Evolutionary conservation across 2,797 vertebrate genomes (phyloP).

Genomic region (Oceanodroma leucorhoa): DNA sequence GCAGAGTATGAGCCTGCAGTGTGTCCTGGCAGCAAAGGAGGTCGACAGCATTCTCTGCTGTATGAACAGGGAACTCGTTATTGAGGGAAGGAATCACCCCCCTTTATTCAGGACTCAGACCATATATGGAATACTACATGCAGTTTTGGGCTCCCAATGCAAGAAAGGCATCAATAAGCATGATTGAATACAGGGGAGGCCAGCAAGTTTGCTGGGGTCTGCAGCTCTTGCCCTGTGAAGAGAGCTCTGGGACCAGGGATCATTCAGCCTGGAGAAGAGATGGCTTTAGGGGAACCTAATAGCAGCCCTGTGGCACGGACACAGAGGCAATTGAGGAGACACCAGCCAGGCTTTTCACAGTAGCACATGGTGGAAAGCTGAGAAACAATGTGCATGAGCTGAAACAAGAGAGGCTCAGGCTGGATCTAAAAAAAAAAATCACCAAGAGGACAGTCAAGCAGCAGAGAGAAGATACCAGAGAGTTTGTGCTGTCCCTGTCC

Average conservation of each 20-base stretch:
- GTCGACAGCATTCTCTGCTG: neutral
- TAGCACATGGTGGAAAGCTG: accelerated
- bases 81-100: neutral
- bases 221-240: neutral
- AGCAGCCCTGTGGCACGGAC: neutral
- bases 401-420: neutral
- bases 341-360: neutral
- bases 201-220: no score
- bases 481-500: neutral
- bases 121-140: neutral
- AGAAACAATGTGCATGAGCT: neutral
- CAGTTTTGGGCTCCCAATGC: neutral
- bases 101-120: neutral
- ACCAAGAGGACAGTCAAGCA: neutral
- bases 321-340: neutral
- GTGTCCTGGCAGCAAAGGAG: neutral
- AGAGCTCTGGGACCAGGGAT: neutral
- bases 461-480: neutral
- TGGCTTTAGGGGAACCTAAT: neutral
- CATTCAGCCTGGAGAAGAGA: neutral
- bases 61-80: neutral
- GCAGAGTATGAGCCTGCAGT: neutral
- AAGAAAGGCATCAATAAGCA: neutral
- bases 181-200: neutral
- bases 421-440: neutral